phyloP scores from a whole-genome alignment of 2,113 vertebrate species.

The Pelodiscus sinensis region DNA sequence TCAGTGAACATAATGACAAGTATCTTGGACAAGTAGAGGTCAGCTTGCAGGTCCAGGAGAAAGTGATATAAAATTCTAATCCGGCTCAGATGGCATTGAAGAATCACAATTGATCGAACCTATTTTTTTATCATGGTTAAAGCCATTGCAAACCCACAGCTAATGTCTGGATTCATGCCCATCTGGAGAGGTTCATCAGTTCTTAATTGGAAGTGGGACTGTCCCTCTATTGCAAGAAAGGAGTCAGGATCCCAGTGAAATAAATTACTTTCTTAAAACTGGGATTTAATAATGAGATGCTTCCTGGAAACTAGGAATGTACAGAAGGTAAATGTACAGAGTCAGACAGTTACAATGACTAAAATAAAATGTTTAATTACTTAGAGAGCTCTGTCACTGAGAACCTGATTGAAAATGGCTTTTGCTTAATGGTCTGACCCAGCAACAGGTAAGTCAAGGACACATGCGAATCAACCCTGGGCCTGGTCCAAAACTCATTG shows the following conservation, averaged over 20 bases:
- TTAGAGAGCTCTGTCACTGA: neutral
- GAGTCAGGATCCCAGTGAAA: neutral
- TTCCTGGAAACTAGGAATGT: neutral
- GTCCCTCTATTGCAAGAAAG: neutral
- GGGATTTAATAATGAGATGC: neutral
- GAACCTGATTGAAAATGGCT: neutral
- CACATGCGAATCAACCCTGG: neutral
- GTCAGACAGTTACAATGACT: neutral
- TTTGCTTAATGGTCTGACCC: neutral
- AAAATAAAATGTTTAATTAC: neutral
- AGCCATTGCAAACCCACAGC: neutral
- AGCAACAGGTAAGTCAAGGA: neutral
- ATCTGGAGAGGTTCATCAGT: neutral
- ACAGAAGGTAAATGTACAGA: neutral
- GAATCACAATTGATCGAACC: neutral
- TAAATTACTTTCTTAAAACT: neutral
- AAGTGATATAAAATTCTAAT: slow-evolving; percentile 51
- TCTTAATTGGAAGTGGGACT: neutral
- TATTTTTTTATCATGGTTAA: neutral
- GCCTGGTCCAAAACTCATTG: neutral
- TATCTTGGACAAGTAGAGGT: slow-evolving; percentile 52
- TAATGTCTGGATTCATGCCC: neutral
- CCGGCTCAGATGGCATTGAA: neutral
- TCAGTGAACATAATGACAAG: slow-evolving; percentile 59
- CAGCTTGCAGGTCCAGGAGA: slow-evolving; percentile 13